Conservation (phyloP, 1,140 invertebrate species). For the Papilio polyxenes region DNA sequence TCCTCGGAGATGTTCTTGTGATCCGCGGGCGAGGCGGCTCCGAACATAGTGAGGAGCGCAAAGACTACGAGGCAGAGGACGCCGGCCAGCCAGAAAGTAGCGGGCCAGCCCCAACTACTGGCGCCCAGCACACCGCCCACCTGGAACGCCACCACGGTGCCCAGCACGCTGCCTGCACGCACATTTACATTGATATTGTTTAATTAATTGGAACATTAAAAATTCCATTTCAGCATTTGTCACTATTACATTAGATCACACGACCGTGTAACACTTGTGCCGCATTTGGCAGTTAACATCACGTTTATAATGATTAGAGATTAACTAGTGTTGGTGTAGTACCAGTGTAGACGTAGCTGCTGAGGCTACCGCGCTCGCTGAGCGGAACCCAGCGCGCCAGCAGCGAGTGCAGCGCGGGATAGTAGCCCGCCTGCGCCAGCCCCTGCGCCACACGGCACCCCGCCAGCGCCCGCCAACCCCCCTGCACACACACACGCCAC, state of each 20-base stretch:
- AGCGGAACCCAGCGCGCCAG: constrained; percentile 87
- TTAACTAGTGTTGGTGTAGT: not conserved
- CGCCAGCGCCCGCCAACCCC: constrained; percentile 81
- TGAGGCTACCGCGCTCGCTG: constrained; percentile 59
- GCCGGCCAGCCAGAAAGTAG: constrained; percentile 82
- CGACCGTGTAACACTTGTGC: too few species aligned
- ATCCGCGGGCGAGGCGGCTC: constrained; percentile 76
- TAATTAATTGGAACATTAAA: not conserved
- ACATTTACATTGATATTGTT: not conserved
- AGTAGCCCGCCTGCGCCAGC: constrained; percentile 87
- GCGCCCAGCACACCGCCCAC: constrained; percentile 74
- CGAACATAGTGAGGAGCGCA: constrained; percentile 67
- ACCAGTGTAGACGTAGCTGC: constrained; percentile 68
- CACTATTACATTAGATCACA: too few species aligned
- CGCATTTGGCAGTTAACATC: not conserved
- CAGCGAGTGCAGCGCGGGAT: constrained; percentile 88
- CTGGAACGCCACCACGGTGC: constrained; percentile 78
- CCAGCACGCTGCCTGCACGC: constrained; percentile 59
- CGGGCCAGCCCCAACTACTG: constrained; percentile 78
- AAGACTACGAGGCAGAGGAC: constrained; percentile 69
- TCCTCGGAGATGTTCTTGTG: constrained; percentile 82
- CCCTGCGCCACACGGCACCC: constrained; percentile 85
- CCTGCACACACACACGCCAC: constrained; percentile 56
- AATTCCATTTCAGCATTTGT: too few species aligned
- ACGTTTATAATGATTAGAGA: not conserved